A percentile compares a stretch with the other conserved stretches of the same genome.
These are phyloP conservation scores for Drosophila tristis DNA, from an alignment of 1,140 invertebrate genomes.

Conservation along the genomic window DNA sequence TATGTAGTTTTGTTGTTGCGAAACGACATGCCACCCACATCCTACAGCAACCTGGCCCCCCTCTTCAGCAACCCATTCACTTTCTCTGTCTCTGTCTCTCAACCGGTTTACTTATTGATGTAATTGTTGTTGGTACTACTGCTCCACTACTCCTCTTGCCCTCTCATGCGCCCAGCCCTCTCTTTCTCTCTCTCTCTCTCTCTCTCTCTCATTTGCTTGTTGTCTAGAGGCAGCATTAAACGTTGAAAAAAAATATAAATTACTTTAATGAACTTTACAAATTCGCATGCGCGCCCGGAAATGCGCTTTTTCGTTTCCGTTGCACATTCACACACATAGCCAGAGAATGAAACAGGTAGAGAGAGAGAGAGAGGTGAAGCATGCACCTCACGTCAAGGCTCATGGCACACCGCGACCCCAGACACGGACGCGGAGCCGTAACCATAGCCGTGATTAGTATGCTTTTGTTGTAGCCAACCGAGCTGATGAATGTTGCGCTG, in stretches of 20 bases:
- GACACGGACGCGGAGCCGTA: slow-evolving; percentile 41
- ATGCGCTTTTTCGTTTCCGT: slow-evolving; percentile 78
- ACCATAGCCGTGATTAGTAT: slow-evolving; percentile 73
- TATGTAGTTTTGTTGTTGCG: slow-evolving; percentile 66
- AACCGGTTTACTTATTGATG: slow-evolving; percentile 67
- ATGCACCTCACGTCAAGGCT: slow-evolving; percentile 61
- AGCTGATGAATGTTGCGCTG: slow-evolving; percentile 69
- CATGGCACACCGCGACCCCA: slow-evolving; percentile 23
- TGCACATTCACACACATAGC: slow-evolving; percentile 19
- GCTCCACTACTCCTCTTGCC: background rate
- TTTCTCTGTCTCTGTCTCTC: slow-evolving; percentile 1
- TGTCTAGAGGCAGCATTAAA: slow-evolving; percentile 69
- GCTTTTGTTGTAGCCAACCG: slow-evolving; percentile 67
- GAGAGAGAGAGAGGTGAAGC: background rate
- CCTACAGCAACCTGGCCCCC: slow-evolving; percentile 7
- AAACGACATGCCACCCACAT: slow-evolving; percentile 43
- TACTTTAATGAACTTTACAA: slow-evolving; percentile 83
- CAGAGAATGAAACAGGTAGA: background rate
- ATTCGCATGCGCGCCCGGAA: slow-evolving; percentile 78
- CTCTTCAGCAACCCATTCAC: background rate
- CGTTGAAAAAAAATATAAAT: slow-evolving; percentile 72
- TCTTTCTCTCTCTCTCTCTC: background rate
- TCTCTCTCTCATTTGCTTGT: slow-evolving; percentile 12
- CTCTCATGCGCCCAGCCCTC: background rate
- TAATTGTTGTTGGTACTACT: slow-evolving; percentile 66